These are phyloP conservation scores for Drosophila formosana DNA, from an alignment of 2,888 invertebrate species.

Conservation along the genomic window DNA sequence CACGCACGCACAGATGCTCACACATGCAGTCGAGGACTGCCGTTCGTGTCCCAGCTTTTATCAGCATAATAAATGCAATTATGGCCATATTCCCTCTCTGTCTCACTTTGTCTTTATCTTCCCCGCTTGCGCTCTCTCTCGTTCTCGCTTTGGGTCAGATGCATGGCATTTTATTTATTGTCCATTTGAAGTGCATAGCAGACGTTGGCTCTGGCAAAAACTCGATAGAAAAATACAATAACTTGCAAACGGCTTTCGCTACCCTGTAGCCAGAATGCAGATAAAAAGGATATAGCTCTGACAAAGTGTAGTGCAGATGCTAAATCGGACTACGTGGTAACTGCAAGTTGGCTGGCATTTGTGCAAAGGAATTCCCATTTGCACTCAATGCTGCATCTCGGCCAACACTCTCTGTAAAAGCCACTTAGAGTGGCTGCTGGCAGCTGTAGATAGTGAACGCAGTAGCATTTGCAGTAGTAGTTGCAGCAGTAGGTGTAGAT, in stretches of 20 bases:
- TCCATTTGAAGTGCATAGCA: slow-evolving; percentile 59
- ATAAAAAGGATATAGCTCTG: neutral
- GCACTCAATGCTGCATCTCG: slow-evolving; percentile 12
- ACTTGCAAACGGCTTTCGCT: slow-evolving; percentile 46
- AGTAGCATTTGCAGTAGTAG: neutral
- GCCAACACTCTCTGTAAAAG: slow-evolving; percentile 46
- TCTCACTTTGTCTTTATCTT: slow-evolving; percentile 6
- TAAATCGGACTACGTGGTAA: neutral
- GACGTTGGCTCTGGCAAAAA: slow-evolving; percentile 46
- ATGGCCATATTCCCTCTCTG: slow-evolving; percentile 57
- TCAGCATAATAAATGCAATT: slow-evolving; percentile 83
- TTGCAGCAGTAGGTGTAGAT: neutral
- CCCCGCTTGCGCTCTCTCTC: slow-evolving; percentile 10
- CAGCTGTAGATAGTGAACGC: slow-evolving; percentile 16
- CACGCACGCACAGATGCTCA: slow-evolving; percentile 6
- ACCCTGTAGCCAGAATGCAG: slow-evolving; percentile 11
- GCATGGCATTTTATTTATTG: slow-evolving; percentile 61
- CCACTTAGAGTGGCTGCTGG: slow-evolving; percentile 56
- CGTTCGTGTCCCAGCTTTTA: slow-evolving; percentile 72
- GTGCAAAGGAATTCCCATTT: neutral
- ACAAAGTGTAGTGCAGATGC: neutral
- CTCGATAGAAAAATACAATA: slow-evolving; percentile 66
- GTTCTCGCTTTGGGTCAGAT: neutral
- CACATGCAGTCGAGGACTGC: slow-evolving; percentile 21
- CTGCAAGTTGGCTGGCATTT: slow-evolving; percentile 1